Evolutionary conservation across 37 sponge, comb jelly and placozoan genomes (phyloP).

Genomic region (Beroe ovata): DNA sequence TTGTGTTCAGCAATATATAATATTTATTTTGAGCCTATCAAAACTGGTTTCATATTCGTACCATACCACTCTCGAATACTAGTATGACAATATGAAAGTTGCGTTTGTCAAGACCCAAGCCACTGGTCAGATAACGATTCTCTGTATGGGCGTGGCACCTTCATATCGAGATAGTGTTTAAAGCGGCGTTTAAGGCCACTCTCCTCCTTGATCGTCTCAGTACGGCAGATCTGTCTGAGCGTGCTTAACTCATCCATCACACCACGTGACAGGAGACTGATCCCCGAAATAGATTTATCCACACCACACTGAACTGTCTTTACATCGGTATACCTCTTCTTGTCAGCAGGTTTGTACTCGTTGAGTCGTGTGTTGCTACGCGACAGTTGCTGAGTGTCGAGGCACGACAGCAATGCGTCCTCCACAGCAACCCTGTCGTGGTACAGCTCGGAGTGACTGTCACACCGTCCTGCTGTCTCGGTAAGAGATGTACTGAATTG

Average conservation of each 20-base stretch:
- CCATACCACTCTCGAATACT: too few species aligned
- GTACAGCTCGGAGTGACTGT: neutral
- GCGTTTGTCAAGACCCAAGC: slow-evolving; percentile 50
- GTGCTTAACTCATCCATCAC: slow-evolving; percentile 50
- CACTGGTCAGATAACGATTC: neutral
- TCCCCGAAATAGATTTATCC: neutral
- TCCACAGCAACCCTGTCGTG: neutral
- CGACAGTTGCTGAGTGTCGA: neutral
- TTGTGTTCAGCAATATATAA: too few species aligned
- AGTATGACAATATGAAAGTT: too few species aligned
- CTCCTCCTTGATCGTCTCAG: slow-evolving; percentile 42
- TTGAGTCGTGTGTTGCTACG: neutral
- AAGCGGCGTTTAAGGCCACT: slow-evolving; percentile 28
- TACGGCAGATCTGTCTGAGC: slow-evolving; percentile 3
- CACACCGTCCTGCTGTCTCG: neutral
- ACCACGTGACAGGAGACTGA: neutral
- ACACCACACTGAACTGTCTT: neutral
- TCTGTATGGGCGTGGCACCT: neutral
- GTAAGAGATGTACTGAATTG: neutral
- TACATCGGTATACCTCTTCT: neutral
- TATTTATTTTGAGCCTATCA: too few species aligned
- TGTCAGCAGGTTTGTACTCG: slow-evolving; percentile 4
- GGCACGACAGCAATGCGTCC: neutral
- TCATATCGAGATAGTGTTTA: slow-evolving; percentile 16
- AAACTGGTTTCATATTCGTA: too few species aligned